A percentile compares a stretch with the other conserved stretches of the same genome.
Conservation (phyloP, 2,113 vertebrate species). For the Antigone vipio region DNA sequence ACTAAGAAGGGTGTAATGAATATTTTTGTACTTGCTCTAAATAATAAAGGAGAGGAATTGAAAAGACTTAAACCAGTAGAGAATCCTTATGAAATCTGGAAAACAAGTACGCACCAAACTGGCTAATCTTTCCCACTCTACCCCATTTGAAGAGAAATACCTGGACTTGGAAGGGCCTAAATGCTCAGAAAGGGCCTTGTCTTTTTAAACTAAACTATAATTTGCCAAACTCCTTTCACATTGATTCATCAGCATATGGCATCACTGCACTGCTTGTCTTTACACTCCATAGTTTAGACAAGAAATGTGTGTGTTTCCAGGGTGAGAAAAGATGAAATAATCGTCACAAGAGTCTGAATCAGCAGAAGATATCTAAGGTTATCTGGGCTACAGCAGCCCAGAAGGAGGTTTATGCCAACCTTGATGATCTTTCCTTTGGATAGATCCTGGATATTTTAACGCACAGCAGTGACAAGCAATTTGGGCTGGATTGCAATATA, state of each 20-base stretch:
- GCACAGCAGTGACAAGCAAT: not conserved
- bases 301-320: not conserved
- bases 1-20: not conserved
- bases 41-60: not conserved
- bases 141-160: not conserved
- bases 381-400: not conserved
- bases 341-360: not conserved
- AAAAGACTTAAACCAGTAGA: not conserved
- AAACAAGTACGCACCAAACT: not conserved
- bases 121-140: not conserved
- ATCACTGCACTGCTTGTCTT: not conserved
- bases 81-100: not conserved
- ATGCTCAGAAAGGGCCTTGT: not conserved
- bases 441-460: not conserved
- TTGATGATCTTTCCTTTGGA: not conserved
- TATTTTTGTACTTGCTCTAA: not conserved
- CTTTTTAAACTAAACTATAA: not conserved
- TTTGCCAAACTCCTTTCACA: not conserved
- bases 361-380: slow-evolving; percentile 9
- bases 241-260: not conserved
- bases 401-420: not conserved
- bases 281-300: not conserved
- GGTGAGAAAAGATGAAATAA: not conserved
- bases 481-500: not conserved
- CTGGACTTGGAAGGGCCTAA: not conserved